Conservation (phyloP, 2,888 invertebrate species). For the Peribatodes rhomboidaria region DNA sequence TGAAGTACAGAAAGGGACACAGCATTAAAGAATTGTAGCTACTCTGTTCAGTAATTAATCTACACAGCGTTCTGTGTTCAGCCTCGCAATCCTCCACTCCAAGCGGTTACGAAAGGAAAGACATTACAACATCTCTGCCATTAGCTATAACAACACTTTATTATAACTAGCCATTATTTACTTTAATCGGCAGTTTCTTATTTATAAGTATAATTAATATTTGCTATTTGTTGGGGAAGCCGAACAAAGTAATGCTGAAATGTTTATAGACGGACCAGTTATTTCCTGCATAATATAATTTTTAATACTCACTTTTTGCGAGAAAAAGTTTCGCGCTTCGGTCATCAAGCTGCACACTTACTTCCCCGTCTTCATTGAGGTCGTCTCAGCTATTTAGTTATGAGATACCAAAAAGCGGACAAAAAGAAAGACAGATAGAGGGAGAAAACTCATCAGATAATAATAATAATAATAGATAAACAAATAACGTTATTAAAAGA, state of each 20-base stretch:
- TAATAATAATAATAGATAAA: too few species aligned
- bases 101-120: slow-evolving; percentile 20
- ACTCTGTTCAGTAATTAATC: not conserved
- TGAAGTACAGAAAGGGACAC: not conserved
- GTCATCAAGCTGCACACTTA: too few species aligned
- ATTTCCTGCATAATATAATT: too few species aligned
- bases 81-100: slow-evolving; percentile 13
- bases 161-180: slow-evolving; percentile 14
- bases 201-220: not conserved
- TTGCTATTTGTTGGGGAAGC: not conserved
- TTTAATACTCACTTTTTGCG: too few species aligned
- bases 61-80: slow-evolving; percentile 8
- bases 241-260: not conserved
- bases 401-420: too few species aligned
- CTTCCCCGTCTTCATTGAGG: too few species aligned
- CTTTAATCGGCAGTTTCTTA: slow-evolving; percentile 1
- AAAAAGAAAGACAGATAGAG: too few species aligned
- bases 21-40: not conserved
- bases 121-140: slow-evolving; percentile 17
- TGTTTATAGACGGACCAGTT: not conserved
- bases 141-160: slow-evolving; percentile 10
- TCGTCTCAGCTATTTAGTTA: too few species aligned
- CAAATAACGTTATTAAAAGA: too few species aligned
- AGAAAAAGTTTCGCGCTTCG: too few species aligned
- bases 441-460: too few species aligned